Percentiles rank a stretch among this genome's conserved stretches.
These are phyloP conservation scores for Poeciliopsis infans DNA, from an alignment of 2,797 vertebrate species.

Conservation along the genomic window DNA sequence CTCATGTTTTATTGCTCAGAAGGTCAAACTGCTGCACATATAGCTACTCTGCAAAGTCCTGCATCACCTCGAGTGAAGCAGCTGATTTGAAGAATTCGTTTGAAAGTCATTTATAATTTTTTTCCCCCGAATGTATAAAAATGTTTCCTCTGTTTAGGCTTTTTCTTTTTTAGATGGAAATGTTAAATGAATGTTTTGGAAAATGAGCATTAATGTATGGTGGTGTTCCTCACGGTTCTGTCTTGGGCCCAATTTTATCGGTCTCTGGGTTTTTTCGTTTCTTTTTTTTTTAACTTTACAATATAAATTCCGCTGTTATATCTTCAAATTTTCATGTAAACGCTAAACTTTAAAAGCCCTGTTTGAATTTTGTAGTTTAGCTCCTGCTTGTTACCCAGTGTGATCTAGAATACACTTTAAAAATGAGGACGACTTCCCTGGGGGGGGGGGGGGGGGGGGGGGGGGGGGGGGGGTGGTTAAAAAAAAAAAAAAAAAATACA, in stretches of 20 bases:
- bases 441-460: too few species aligned
- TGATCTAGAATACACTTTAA: constrained; percentile 1
- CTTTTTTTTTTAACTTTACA: not conserved
- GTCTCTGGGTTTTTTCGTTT: not conserved
- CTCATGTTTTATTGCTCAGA: constrained; percentile 16
- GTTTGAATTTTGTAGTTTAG: not conserved
- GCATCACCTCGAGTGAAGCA: not conserved
- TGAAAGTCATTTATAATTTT: not conserved
- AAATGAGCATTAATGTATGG: not conserved
- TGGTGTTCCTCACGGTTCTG: not conserved
- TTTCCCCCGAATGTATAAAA: not conserved
- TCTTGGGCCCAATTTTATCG: not conserved
- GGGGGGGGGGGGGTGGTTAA: too few species aligned
- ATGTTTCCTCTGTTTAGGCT: not conserved
- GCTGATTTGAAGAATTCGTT: not conserved
- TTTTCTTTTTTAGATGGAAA: not conserved
- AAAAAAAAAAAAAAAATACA: too few species aligned
- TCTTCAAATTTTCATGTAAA: not conserved
- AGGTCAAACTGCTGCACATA: constrained; percentile 3
- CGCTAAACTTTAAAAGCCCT: not conserved
- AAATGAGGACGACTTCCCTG: not conserved
- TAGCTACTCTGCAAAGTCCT: not conserved
- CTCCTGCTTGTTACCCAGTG: not conserved
- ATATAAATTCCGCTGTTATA: not conserved
- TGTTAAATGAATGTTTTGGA: not conserved